phyloP scores from a whole-genome alignment of 2,113 vertebrate genomes.

The Sapayoa aenigma region DNA sequence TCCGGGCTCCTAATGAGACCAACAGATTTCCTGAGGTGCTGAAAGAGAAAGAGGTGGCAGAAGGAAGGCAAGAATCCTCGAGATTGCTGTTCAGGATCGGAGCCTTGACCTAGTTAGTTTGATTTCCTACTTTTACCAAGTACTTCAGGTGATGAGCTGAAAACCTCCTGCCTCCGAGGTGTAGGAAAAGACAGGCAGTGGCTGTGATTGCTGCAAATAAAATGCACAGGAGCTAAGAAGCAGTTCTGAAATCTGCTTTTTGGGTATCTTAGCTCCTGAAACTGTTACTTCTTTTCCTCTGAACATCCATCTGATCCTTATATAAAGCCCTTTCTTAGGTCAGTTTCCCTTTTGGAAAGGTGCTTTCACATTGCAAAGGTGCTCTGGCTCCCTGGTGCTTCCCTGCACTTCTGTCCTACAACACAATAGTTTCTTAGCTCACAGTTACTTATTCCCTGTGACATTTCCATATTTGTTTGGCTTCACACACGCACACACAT shows the following conservation, averaged over 20 bases:
- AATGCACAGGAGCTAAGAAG: neutral
- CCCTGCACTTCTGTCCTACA: neutral
- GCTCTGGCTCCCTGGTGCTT: neutral
- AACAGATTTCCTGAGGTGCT: neutral
- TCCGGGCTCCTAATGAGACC: neutral
- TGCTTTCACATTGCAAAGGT: neutral
- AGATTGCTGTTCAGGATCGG: neutral
- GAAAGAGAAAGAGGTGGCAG: neutral
- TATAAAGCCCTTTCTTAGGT: neutral
- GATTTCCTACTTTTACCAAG: neutral
- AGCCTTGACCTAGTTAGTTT: neutral
- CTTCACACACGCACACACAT: neutral
- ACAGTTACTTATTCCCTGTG: fast-evolving
- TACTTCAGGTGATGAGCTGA: neutral
- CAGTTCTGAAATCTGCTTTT: neutral
- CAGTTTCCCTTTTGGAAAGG: neutral
- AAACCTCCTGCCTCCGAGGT: neutral
- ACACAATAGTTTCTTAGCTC: neutral
- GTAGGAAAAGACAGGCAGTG: neutral
- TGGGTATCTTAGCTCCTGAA: neutral
- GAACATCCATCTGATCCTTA: neutral
- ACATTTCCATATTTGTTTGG: neutral
- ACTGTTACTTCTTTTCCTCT: neutral
- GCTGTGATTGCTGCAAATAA: neutral
- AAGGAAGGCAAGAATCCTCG: neutral